Percentiles rank a stretch among this genome's conserved stretches.
Evolutionary conservation across 2,888 invertebrate species (phyloP).

Genomic region (Scaptomyza reducta): DNA sequence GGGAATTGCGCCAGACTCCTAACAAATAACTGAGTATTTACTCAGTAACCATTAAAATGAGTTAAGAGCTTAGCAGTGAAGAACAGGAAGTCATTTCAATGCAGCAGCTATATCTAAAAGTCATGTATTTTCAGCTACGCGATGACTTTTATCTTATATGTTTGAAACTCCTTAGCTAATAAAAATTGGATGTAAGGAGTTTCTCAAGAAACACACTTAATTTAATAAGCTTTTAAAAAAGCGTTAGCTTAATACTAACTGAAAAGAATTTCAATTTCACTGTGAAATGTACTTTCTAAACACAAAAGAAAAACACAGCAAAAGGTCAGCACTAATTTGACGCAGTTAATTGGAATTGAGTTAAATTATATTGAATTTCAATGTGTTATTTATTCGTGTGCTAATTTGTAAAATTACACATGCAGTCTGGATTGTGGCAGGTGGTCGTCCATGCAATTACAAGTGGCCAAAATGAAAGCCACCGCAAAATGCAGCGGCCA

Average conservation of each 20-base stretch:
- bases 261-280: background rate
- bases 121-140: background rate
- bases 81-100: background rate
- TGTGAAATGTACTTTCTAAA: background rate
- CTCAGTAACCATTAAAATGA: slow-evolving; percentile 7
- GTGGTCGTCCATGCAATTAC: slow-evolving; percentile 43
- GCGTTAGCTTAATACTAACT: background rate
- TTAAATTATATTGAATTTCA: background rate
- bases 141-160: background rate
- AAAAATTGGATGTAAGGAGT: background rate
- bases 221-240: background rate
- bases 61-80: background rate
- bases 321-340: background rate
- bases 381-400: background rate
- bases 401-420: background rate
- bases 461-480: slow-evolving; percentile 41
- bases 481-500: slow-evolving; percentile 60
- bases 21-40: slow-evolving; percentile 4
- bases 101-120: background rate
- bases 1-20: background rate
- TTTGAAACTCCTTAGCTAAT: background rate
- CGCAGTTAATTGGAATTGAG: background rate
- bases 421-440: background rate
- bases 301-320: background rate
- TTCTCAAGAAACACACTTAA: background rate